Evolutionary conservation across 2,888 invertebrate genomes (phyloP).

Genomic region (Schizotus pectinicornis): DNA sequence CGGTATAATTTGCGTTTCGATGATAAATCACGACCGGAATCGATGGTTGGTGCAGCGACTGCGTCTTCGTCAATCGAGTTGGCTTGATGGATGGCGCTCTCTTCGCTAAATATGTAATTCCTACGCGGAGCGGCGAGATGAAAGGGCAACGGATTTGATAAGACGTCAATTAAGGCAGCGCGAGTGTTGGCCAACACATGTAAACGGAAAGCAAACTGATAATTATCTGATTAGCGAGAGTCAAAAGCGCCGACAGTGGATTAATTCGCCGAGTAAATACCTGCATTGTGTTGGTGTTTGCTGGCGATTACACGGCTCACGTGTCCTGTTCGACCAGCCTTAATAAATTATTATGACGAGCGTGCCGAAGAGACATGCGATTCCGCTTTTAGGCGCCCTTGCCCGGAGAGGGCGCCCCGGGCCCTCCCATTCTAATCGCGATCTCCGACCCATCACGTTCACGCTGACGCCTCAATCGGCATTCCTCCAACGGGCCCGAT

Average conservation of each 20-base stretch:
- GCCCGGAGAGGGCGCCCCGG: no score
- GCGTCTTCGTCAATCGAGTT: background rate
- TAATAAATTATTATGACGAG: slow-evolving; percentile 39
- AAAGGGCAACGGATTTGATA: slow-evolving; percentile 49
- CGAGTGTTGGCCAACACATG: slow-evolving; percentile 51
- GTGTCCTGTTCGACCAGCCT: slow-evolving; percentile 34
- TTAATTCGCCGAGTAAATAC: slow-evolving; percentile 50
- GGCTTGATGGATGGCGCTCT: slow-evolving; percentile 23
- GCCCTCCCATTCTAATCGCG: no score
- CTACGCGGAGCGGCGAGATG: slow-evolving; percentile 35
- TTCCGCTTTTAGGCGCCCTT: slow-evolving; percentile 7
- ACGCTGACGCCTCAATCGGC: no score
- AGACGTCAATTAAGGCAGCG: slow-evolving; percentile 50
- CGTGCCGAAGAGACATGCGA: slow-evolving; percentile 33
- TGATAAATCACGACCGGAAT: slow-evolving; percentile 4
- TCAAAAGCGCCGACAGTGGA: slow-evolving; percentile 51
- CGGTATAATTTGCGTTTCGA: background rate
- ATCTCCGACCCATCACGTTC: background rate
- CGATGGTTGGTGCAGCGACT: slow-evolving; percentile 11
- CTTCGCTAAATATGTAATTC: slow-evolving; percentile 27
- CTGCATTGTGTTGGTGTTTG: slow-evolving; percentile 45
- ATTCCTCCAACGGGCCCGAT: no score
- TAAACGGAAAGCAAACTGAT: slow-evolving; percentile 52
- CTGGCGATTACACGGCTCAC: slow-evolving; percentile 38
- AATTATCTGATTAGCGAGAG: slow-evolving; percentile 52